Base-by-base conservation (phyloP, 2,888 invertebrate species). In the Merodon equestris region DNA sequence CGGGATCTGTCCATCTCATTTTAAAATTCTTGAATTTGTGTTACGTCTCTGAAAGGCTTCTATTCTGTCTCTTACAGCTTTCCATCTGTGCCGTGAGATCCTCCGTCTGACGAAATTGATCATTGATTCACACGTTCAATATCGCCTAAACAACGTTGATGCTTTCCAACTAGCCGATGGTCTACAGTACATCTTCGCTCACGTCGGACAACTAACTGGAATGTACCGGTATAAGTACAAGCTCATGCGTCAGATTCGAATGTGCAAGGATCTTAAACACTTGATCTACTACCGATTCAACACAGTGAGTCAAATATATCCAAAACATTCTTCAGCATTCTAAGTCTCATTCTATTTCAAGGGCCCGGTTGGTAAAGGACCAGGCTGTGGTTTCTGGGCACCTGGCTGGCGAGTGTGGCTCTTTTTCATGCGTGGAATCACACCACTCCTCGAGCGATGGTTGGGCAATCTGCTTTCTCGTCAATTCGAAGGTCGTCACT, bases 261-360 rank as follows among this genome's bases (percentile, higher is more conserved):
- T 99, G 99, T 99, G 99, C 91, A 99, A 99, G 90, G 99, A 99
- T 90, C 90, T 99, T 84, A 99, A 99, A 87, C 99, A 99, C 92
- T 91, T 99, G 83, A 97, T 99, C 84, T 99, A 99, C 90, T 99
- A 99, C 90, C 92, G 99, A 79, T 99, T 99, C 89, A 99, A 99
- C 88, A 99, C 99, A 56, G 96, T 96, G 88, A 92, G 93, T 91
- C 53, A 27, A n/a, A n/a, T n/a, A n/a, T n/a, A n/a, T n/a, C n/a
- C n/a, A n/a, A n/a, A n/a, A n/a, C n/a, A n/a, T n/a, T n/a, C n/a
- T n/a, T n/a, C n/a, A n/a, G n/a, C n/a, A n/a, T n/a, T n/a, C n/a
- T n/a, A n/a, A n/a, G n/a, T n/a, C n/a, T n/a, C n/a, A n/a, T n/a
- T n/a, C n/a, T 45, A 53, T 19, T 81, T 82, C 44, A 27, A 84